Conservation (phyloP, 2,888 invertebrate species). For the Ochlodes sylvanus region DNA sequence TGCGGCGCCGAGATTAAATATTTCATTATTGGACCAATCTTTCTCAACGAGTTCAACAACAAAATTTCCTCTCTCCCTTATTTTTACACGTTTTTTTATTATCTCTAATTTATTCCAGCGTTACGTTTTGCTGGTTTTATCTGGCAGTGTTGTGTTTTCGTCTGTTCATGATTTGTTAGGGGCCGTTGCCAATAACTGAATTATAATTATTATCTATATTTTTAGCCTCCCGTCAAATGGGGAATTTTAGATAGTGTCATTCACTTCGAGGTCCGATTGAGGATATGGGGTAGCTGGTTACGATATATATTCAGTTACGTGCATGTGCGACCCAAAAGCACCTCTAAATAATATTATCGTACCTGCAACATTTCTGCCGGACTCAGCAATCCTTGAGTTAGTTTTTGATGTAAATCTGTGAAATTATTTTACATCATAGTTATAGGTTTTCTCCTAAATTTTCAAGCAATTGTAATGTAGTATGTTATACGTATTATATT, state of each 20-base stretch:
- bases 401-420: too few species aligned
- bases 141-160: not conserved
- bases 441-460: too few species aligned
- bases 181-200: not conserved
- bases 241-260: not conserved
- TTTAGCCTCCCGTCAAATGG: not conserved
- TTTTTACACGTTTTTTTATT: slow-evolving; percentile 16
- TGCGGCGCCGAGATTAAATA: slow-evolving; percentile 28
- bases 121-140: slow-evolving; percentile 8
- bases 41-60: slow-evolving; percentile 24
- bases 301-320: too few species aligned
- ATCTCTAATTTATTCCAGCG: slow-evolving; percentile 14
- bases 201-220: not conserved
- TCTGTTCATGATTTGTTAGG: not conserved
- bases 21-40: slow-evolving; percentile 36
- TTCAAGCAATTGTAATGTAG: too few species aligned
- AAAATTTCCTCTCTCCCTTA: slow-evolving; percentile 12
- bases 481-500: too few species aligned
- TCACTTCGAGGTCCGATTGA: too few species aligned
- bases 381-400: too few species aligned
- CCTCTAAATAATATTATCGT: too few species aligned
- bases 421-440: too few species aligned
- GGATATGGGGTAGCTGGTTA: too few species aligned
- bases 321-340: too few species aligned
- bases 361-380: too few species aligned